Evolutionary conservation across 2,888 invertebrate genomes (phyloP).

Genomic region (Nyleta sp.): DNA sequence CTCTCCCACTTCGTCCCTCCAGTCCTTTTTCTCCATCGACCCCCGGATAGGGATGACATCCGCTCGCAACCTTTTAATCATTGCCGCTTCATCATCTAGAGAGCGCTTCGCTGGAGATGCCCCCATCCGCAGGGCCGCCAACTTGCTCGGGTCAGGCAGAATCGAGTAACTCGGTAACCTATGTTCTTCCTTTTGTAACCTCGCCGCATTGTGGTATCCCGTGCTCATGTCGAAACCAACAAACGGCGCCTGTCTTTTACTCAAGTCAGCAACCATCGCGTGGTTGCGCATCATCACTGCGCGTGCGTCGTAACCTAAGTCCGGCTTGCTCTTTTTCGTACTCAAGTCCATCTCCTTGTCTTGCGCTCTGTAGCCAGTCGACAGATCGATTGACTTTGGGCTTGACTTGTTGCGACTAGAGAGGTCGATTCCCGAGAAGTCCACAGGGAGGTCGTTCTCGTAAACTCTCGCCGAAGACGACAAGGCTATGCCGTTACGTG

Average conservation of each 20-base stretch:
- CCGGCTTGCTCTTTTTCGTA: constrained; percentile 76
- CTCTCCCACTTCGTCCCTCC: constrained; percentile 84
- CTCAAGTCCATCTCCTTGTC: constrained; percentile 80
- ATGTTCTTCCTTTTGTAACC: constrained; percentile 75
- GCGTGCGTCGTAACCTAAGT: constrained; percentile 76
- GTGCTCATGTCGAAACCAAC: constrained; percentile 74
- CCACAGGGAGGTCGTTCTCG: constrained; percentile 77
- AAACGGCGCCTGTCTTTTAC: constrained; percentile 78
- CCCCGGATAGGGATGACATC: constrained; percentile 75
- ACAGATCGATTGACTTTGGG: constrained; percentile 66
- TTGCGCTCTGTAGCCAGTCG: constrained; percentile 70
- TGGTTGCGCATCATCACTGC: constrained; percentile 77
- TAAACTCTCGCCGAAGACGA: constrained; percentile 77
- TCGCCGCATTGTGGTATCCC: constrained; percentile 72
- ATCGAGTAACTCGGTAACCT: constrained; percentile 78
- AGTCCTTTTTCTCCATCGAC: constrained; percentile 71
- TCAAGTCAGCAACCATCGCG: constrained; percentile 78
- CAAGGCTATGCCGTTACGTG: constrained; percentile 74
- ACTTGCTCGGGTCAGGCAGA: constrained; percentile 78
- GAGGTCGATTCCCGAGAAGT: constrained; percentile 80
- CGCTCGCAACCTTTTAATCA: constrained; percentile 76
- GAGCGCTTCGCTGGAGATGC: constrained; percentile 72
- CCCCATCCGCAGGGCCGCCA: constrained; percentile 76
- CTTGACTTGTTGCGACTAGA: constrained; percentile 76
- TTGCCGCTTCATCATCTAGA: constrained; percentile 69